Base-by-base conservation (phyloP, 2,797 vertebrate genomes). In the Phaenicophaeus curvirostris region DNA sequence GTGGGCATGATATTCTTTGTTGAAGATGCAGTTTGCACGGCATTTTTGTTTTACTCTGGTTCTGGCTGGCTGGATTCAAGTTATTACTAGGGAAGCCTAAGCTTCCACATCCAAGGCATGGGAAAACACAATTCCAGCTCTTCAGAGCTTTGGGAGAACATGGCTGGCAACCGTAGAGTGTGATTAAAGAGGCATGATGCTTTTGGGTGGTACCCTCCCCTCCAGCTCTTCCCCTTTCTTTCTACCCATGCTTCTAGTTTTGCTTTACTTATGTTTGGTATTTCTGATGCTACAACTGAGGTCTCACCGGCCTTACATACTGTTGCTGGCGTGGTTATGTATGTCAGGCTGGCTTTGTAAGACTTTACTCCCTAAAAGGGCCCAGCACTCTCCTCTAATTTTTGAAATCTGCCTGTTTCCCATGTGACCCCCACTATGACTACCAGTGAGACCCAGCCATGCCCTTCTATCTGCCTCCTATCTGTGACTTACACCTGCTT, bases 401-500 rank as follows among this genome's bases (percentile, higher is more conserved):
- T 77, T 44, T 84, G 46, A 90, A 69, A 4, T 65, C 35, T 79
- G 21, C 4, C 6, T 11, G 5, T 39, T 63, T 78, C 41, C 63
- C 0, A 0, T 0, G 0, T 41, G 44, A 39, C 5, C 2, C 8
- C 5, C 27, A 10, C 19, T 15, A 28, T 2, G 19, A 50, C 19
- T 11, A 46, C 4, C 1, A 3, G 13, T 2, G 4, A 72, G 69
- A 84, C 13, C 5, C 66, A 68, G 37, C 16, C 4, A 37, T 13
- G 3, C 21, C 7, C 23, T 50, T 50, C 48, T 50, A 12, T 50
- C 48, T 25, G 48, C 24, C 23, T 44, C 42, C 42, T 44, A 44
- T 44, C 42, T 77, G 7, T 59, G n/a, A 31, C 44, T 61, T 86
- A 31, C 48, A 35, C 21, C 5, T 9, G n/a, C 11, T 27, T 85